Conservation (phyloP, 1,140 invertebrate species). For the Harlomillsia oculata region DNA sequence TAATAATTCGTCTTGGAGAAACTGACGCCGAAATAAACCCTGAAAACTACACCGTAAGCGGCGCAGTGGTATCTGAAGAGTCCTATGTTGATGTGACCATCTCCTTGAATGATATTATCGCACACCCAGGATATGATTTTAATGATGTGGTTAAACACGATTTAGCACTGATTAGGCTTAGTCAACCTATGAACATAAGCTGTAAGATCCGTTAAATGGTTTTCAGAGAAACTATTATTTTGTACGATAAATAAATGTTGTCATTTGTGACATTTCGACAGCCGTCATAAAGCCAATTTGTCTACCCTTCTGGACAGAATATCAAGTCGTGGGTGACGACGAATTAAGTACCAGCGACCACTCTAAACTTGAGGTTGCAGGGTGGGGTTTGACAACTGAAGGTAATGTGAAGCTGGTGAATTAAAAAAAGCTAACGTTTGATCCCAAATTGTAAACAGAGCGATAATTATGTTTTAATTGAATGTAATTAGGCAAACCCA, state of each 20-base stretch:
- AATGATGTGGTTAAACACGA: background rate
- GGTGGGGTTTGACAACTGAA: constrained; percentile 24
- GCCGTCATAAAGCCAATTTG: constrained; percentile 23
- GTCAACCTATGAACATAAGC: background rate
- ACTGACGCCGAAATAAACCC: background rate
- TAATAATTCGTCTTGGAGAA: background rate
- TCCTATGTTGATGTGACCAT: background rate
- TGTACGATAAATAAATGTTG: background rate
- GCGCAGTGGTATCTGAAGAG: background rate
- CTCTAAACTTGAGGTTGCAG: constrained; percentile 10
- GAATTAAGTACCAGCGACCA: background rate
- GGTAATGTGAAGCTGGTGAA: constrained; percentile 2
- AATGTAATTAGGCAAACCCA: background rate
- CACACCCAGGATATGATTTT: background rate
- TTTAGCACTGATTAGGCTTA: background rate
- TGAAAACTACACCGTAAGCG: background rate
- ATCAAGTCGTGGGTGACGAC: constrained; percentile 10
- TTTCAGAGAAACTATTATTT: background rate
- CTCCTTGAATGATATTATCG: background rate
- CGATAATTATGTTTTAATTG: background rate
- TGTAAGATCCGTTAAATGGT: background rate
- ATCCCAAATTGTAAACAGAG: background rate
- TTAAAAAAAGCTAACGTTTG: background rate
- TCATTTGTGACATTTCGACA: background rate
- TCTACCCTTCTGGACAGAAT: constrained; percentile 26